Conservation (phyloP, 2,888 invertebrate species). For the Hypomecis atomaria region DNA sequence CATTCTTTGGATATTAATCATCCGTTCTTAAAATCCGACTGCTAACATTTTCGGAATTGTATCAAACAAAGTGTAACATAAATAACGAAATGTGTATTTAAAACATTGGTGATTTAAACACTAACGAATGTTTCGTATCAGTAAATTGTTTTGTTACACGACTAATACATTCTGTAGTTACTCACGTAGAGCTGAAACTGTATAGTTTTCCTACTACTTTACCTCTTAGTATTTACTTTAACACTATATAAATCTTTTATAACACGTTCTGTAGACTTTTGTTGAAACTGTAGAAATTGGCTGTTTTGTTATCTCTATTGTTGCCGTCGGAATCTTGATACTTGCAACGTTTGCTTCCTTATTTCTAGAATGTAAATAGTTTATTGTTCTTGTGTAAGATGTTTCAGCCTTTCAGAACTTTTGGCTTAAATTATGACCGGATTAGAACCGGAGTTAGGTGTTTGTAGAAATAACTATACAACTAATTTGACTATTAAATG, state of each 20-base stretch:
- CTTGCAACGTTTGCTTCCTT: conserved; percentile 10
- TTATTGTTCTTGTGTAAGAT: conserved; percentile 2
- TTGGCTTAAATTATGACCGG: too few species aligned
- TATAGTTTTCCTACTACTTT: conserved; percentile 17
- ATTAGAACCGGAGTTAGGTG: too few species aligned
- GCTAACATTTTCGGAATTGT: conserved; percentile 21
- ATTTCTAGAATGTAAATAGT: conserved; percentile 13
- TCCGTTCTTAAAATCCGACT: conserved; percentile 19
- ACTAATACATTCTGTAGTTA: conserved; percentile 27
- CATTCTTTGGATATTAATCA: conserved; percentile 23
- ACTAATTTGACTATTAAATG: too few species aligned
- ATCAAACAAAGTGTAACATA: conserved; percentile 29
- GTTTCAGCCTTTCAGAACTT: conserved; percentile 9
- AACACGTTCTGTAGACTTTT: conserved; percentile 18
- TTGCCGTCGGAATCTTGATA: background rate
- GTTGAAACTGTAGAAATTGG: conserved; percentile 5
- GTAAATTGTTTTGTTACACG: conserved; percentile 44
- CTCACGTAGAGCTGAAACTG: conserved; percentile 17
- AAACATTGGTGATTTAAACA: conserved; percentile 26
- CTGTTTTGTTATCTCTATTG: background rate
- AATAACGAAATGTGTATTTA: conserved; percentile 30
- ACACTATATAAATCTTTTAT: conserved; percentile 18
- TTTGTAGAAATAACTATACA: too few species aligned
- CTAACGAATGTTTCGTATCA: conserved; percentile 31
- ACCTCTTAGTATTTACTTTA: conserved; percentile 25